Conservation (phyloP, 2,113 vertebrate genomes). For the Colius striatus region DNA sequence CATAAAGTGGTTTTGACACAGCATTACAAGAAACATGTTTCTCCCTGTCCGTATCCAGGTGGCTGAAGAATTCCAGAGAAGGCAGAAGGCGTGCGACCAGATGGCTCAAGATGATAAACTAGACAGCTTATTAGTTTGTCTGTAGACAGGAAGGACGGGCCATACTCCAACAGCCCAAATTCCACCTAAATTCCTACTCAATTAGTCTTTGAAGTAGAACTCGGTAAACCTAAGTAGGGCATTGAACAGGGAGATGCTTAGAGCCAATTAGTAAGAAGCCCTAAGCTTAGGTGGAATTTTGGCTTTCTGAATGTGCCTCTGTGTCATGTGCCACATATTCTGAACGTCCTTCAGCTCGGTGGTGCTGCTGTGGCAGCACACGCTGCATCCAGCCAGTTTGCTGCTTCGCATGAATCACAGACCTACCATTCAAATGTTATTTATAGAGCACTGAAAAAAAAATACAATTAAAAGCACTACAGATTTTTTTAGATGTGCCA, state of each 20-base stretch:
- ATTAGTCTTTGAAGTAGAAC: conserved; percentile 45
- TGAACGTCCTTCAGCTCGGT: neutral
- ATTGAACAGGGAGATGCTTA: conserved; percentile 23
- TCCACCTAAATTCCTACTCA: conserved; percentile 16
- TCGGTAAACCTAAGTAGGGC: conserved; percentile 35
- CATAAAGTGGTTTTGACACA: neutral
- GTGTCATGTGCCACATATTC: neutral
- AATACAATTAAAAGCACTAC: neutral
- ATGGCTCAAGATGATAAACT: neutral
- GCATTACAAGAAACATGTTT: neutral
- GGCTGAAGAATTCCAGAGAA: neutral
- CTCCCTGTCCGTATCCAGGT: neutral
- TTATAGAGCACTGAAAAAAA: neutral
- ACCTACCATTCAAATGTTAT: neutral
- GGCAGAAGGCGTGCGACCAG: neutral
- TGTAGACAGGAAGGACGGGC: neutral
- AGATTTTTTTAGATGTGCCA: neutral
- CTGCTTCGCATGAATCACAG: neutral
- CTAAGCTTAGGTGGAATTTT: conserved; percentile 26
- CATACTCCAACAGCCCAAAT: conserved; percentile 4
- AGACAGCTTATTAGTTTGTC: neutral
- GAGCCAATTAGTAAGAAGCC: conserved; percentile 25
- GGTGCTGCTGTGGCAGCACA: neutral
- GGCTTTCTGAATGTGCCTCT: neutral
- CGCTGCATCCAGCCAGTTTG: neutral